Conservation (phyloP, 1,140 invertebrate species). For the Battus philenor region DNA sequence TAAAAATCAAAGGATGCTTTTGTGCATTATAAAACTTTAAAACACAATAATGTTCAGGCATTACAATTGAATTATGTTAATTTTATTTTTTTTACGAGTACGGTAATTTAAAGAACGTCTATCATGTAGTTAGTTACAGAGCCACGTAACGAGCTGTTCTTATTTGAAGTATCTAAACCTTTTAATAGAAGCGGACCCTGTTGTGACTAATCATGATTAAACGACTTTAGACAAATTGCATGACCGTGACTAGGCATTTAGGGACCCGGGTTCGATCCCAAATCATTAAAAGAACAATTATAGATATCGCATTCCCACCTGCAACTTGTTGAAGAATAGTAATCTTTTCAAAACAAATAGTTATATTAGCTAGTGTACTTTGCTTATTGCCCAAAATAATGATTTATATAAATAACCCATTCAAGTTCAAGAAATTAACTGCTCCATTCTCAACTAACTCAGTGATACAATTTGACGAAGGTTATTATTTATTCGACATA, state of each 20-base stretch:
- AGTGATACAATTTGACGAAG: no score
- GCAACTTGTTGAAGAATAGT: slow-evolving; percentile 70
- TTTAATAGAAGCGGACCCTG: slow-evolving; percentile 66
- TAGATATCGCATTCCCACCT: slow-evolving; percentile 72
- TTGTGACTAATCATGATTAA: slow-evolving; percentile 75
- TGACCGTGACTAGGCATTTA: slow-evolving; percentile 70
- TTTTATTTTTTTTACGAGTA: no score
- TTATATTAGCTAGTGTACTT: slow-evolving; percentile 34
- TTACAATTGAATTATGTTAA: no score
- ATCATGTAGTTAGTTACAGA: slow-evolving; percentile 19
- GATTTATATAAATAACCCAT: no score
- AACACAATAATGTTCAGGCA: no score
- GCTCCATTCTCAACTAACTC: no score
- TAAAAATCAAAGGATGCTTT: no score
- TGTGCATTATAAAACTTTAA: no score
- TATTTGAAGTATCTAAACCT: slow-evolving; percentile 54
- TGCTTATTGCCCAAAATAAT: no score
- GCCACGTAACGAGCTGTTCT: slow-evolving; percentile 42
- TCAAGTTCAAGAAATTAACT: no score
- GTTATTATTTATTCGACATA: no score
- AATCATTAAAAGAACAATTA: slow-evolving; percentile 75
- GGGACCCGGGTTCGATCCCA: slow-evolving; percentile 54
- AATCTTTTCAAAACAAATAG: slow-evolving; percentile 71
- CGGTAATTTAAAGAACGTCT: background rate
- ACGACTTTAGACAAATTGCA: slow-evolving; percentile 74